Conservation (phyloP, 2,113 vertebrate genomes). For the Calonectris borealis region DNA sequence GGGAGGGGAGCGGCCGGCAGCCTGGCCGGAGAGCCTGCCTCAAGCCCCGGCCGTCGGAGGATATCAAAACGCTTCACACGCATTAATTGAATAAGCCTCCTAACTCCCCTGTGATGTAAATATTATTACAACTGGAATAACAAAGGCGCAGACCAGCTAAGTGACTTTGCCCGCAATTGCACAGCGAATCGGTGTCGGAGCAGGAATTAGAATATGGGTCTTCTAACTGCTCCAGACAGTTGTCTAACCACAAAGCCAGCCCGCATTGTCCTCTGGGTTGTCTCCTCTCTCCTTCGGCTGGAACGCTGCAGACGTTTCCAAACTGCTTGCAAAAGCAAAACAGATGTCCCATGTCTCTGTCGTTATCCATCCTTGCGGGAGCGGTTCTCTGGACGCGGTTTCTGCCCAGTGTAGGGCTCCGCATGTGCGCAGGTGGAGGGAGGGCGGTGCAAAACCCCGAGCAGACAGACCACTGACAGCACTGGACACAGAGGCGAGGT, state of each 20-base stretch:
- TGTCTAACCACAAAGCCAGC: neutral
- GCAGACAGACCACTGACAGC: fast-evolving
- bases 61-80: neutral
- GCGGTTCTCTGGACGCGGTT: neutral
- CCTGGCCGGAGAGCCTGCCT: neutral
- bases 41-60: neutral
- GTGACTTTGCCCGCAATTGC: neutral
- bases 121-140: slow-evolving; percentile 1
- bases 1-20: neutral
- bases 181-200: neutral
- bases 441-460: fast-evolving
- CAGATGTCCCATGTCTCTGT: neutral
- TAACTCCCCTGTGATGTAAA: neutral
- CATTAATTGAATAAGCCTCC: neutral
- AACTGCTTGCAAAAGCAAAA: neutral
- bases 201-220: neutral
- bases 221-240: neutral
- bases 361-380: neutral
- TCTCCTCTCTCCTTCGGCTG: neutral
- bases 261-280: neutral
- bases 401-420: fast-evolving
- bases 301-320: neutral
- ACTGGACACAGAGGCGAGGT: fast-evolving
- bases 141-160: neutral
- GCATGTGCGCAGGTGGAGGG: fast-evolving